Percentiles rank a stretch among this genome's conserved stretches.
phyloP scores from a whole-genome alignment of 1,140 invertebrate genomes.

The Drosophila melanica region DNA sequence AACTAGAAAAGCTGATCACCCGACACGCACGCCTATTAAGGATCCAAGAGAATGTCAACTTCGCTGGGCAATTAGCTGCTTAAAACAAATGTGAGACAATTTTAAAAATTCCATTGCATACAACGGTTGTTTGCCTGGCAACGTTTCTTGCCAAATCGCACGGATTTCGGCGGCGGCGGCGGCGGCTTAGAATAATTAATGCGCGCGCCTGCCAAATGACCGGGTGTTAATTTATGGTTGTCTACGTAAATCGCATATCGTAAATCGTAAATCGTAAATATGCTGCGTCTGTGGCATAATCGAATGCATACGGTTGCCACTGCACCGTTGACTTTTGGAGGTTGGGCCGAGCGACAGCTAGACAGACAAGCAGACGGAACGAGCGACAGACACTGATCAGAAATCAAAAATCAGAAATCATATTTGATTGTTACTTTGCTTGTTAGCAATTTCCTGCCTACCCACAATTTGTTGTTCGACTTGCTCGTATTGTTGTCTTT shows the following conservation, averaged over 20 bases:
- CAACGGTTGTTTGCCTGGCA: slow-evolving; percentile 3
- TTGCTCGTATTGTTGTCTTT: background rate
- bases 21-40: slow-evolving; percentile 42
- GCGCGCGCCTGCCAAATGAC: slow-evolving; percentile 36
- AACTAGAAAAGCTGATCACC: slow-evolving; percentile 18
- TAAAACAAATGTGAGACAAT: slow-evolving; percentile 38
- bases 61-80: slow-evolving; percentile 35
- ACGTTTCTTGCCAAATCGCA: slow-evolving; percentile 20
- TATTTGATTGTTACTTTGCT: slow-evolving; percentile 34
- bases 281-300: slow-evolving; percentile 37
- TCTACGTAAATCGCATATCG: slow-evolving; percentile 38
- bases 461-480: slow-evolving; percentile 28
- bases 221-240: slow-evolving; percentile 53
- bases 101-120: slow-evolving; percentile 34
- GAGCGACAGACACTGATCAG: background rate
- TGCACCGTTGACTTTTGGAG: slow-evolving; percentile 23
- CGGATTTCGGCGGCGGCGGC: slow-evolving; percentile 18
- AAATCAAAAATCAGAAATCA: slow-evolving; percentile 14
- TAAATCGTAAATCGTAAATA: slow-evolving; percentile 40
- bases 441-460: slow-evolving; percentile 45
- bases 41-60: slow-evolving; percentile 29
- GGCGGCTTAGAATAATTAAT: slow-evolving; percentile 45
- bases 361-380: background rate
- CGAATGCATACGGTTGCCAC: slow-evolving; percentile 12
- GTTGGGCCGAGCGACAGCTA: slow-evolving; percentile 28